A percentile compares a stretch with the other conserved stretches of the same genome.
These are phyloP conservation scores for Clytia hemisphaerica DNA, from an alignment of 30 jellyfish, hydroid and myxozoan species.

Conservation along the genomic window DNA sequence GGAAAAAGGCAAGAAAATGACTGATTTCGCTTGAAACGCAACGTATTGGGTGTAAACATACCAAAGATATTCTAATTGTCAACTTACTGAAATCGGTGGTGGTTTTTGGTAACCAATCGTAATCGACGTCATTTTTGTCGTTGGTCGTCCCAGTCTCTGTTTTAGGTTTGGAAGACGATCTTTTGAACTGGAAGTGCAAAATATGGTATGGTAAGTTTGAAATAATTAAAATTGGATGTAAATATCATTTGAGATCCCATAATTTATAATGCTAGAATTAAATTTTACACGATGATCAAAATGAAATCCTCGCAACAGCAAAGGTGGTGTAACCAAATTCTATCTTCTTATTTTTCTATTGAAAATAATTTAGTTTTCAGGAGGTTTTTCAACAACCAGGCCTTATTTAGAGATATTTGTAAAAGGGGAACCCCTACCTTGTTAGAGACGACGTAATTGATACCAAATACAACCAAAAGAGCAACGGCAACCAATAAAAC, in stretches of 20 bases:
- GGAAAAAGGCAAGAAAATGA: no score
- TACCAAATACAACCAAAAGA: constrained; percentile 60
- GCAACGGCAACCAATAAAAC: constrained; percentile 74
- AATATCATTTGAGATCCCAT: no score
- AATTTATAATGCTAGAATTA: no score
- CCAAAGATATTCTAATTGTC: neutral
- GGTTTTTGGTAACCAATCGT: constrained; percentile 85
- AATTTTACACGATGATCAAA: neutral
- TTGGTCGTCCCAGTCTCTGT: constrained; percentile 80
- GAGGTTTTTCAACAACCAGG: no score
- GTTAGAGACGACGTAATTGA: constrained; percentile 53
- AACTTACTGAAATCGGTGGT: constrained; percentile 75
- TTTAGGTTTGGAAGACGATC: constrained; percentile 32
- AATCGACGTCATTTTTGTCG: constrained; percentile 53
- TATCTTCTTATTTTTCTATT: no score
- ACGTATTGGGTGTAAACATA: no score
- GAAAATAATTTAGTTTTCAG: no score
- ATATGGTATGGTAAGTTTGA: no score
- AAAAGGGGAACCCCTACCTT: constrained; percentile 23
- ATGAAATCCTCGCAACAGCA: neutral
- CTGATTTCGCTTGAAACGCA: no score
- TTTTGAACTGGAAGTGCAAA: constrained; percentile 53
- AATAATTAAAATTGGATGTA: no score
- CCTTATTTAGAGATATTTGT: no score
- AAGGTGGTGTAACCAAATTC: no score